Conservation (phyloP, 2,888 invertebrate genomes). For the Odontomyia ornata region DNA sequence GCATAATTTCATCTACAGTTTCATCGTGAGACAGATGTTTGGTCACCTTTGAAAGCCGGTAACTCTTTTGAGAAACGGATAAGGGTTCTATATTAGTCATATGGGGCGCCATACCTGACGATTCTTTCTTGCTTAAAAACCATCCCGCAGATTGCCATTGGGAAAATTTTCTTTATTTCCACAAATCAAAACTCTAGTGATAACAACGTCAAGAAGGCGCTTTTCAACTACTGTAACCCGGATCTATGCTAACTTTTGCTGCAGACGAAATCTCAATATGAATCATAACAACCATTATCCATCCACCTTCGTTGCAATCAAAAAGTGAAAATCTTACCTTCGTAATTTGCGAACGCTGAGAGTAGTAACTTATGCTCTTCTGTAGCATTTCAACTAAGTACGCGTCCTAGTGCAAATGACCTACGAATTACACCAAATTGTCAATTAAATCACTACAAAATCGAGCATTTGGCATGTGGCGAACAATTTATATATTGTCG, state of each 20-base stretch:
- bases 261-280: not conserved
- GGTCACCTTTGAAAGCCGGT: not conserved
- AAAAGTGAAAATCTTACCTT: constrained; percentile 28
- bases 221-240: not conserved
- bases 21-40: constrained; percentile 29
- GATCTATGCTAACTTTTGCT: not conserved
- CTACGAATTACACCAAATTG: no score
- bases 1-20: not conserved
- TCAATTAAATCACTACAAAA: no score
- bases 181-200: not conserved
- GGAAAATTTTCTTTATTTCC: not conserved
- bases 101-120: not conserved
- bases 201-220: not conserved
- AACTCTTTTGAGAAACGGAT: not conserved
- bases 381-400: not conserved
- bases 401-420: no score
- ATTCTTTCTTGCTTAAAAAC: not conserved
- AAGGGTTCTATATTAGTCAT: not conserved
- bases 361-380: no score
- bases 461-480: no score
- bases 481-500: no score
- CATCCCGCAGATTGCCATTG: not conserved
- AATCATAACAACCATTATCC: constrained; percentile 41
- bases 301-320: constrained; percentile 40
- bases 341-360: not conserved